These are phyloP conservation scores for Leptura quadrifasciata DNA, from an alignment of 2,888 invertebrate species.

Conservation along the genomic window DNA sequence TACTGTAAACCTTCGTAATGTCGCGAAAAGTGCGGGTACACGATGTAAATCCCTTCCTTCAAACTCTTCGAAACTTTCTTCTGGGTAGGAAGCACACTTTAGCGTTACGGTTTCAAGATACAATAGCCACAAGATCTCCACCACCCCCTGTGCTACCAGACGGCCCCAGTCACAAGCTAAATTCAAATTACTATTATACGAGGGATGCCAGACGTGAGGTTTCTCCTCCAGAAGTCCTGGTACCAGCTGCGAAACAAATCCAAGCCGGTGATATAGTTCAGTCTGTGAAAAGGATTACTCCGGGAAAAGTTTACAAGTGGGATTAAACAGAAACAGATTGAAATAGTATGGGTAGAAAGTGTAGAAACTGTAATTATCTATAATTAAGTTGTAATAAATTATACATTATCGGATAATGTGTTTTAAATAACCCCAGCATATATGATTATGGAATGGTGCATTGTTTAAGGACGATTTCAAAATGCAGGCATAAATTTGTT, in stretches of 20 bases:
- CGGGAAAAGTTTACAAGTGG: constrained; percentile 63
- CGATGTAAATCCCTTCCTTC: constrained; percentile 80
- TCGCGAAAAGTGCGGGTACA: constrained; percentile 69
- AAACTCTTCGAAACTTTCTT: constrained; percentile 79
- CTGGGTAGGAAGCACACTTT: constrained; percentile 77
- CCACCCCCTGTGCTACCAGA: constrained; percentile 88
- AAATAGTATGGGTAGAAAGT: constrained; percentile 15
- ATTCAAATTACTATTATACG: constrained; percentile 88
- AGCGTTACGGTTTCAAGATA: constrained; percentile 79
- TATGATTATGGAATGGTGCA: too few species aligned
- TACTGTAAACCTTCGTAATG: constrained; percentile 53
- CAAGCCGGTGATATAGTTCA: constrained; percentile 49
- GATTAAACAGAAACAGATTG: constrained; percentile 57
- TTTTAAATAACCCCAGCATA: too few species aligned
- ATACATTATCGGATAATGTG: not conserved
- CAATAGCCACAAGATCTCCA: constrained; percentile 84
- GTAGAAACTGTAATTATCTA: not conserved
- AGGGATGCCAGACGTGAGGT: constrained; percentile 91
- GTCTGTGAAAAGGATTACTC: constrained; percentile 58
- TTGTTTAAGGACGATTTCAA: too few species aligned
- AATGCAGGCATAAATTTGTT: too few species aligned
- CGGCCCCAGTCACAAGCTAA: constrained; percentile 86
- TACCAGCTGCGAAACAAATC: constrained; percentile 61
- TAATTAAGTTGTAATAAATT: not conserved
- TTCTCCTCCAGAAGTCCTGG: constrained; percentile 79